A percentile compares a stretch with the other conserved stretches of the same genome.
Conservation (phyloP, 2,113 vertebrate genomes). For the Psittacara wagleri region DNA sequence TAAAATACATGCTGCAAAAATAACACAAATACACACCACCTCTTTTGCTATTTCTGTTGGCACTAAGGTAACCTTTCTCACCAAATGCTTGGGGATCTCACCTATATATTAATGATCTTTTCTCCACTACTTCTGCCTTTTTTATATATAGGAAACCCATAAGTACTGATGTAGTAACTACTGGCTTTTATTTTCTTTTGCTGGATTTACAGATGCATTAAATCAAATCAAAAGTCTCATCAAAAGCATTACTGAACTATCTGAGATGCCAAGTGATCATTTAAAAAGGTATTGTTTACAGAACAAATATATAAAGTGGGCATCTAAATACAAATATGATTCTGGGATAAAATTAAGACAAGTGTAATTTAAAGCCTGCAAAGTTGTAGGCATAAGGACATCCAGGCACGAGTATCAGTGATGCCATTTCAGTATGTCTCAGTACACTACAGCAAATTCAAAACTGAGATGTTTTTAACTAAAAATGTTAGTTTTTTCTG, state of each 20-base stretch:
- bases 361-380: not conserved
- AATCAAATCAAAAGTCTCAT: not conserved
- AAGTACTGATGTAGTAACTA: not conserved
- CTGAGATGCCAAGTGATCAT: not conserved
- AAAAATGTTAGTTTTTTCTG: not conserved
- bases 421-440: not conserved
- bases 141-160: not conserved
- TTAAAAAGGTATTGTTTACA: not conserved
- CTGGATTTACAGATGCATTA: not conserved
- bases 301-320: not conserved
- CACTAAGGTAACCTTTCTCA: not conserved
- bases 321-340: not conserved
- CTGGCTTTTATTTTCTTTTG: not conserved
- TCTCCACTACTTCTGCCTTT: not conserved
- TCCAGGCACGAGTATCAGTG: not conserved
- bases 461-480: fast-evolving
- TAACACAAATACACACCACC: not conserved
- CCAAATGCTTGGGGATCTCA: not conserved
- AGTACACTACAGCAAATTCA: not conserved
- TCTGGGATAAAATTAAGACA: not conserved
- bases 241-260: not conserved
- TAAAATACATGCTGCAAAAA: not conserved
- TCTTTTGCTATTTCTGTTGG: not conserved
- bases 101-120: not conserved
- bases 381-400: not conserved